Conservation (phyloP, 2,888 invertebrate species). For the Agrochola lota region DNA sequence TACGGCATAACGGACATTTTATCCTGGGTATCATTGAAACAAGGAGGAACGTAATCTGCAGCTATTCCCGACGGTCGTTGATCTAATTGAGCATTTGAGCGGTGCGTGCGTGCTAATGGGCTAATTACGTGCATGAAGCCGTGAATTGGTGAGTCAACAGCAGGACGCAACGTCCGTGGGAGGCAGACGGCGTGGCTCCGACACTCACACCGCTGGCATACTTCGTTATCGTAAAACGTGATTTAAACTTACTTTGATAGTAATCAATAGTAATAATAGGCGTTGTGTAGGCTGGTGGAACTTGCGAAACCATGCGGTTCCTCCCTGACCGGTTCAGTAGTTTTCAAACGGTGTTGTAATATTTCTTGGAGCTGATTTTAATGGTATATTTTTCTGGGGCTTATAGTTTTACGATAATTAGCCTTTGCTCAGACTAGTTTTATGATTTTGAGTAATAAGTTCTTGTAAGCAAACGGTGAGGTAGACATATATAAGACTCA, state of each 20-base stretch:
- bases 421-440: not conserved
- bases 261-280: constrained; percentile 56
- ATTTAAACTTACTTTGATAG: constrained; percentile 66
- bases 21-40: constrained; percentile 79
- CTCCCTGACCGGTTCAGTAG: constrained; percentile 15
- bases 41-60: constrained; percentile 83
- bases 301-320: constrained; percentile 9
- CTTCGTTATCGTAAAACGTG: constrained; percentile 70
- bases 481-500: not conserved
- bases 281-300: constrained; percentile 21
- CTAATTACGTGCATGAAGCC: constrained; percentile 87
- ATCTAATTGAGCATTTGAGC: constrained; percentile 89
- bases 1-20: constrained; percentile 67
- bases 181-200: constrained; percentile 90
- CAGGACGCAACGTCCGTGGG: constrained; percentile 87
- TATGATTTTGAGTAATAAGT: not conserved
- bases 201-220: constrained; percentile 78
- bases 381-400: not conserved
- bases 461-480: not conserved
- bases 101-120: constrained; percentile 89
- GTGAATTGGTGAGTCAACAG: constrained; percentile 88
- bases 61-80: constrained; percentile 87
- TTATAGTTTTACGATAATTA: not conserved
- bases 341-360: constrained; percentile 22
- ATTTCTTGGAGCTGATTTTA: constrained; percentile 22